Evolutionary conservation across 2,113 vertebrate genomes (phyloP), one percentile per base, ranked within the genome.

Genomic region (Nannospalax galili): DNA sequence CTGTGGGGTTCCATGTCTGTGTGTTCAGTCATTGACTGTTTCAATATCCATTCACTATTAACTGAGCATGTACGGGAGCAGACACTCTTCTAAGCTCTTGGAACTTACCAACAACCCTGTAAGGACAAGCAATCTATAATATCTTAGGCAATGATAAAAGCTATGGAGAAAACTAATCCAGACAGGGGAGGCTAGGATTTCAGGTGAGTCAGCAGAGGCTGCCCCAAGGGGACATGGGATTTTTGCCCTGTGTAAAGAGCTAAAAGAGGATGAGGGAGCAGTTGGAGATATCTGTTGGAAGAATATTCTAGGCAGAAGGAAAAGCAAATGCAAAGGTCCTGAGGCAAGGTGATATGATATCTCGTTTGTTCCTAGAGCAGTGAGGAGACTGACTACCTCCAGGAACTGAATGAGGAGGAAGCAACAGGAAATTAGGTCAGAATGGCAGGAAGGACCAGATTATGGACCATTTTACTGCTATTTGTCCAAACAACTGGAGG

Each of bases 111-210:
- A 64, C n/a, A 79, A 40, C 52, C 17, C 14, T 69, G 72, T 64
- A 90, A 69, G 69, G 35, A 52, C 2, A 82, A 35, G 52, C 2
- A 35, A 70, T 52, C 75, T 19, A 28, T 26, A 67, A 20, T 86
- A 64, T 86, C 81, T 93, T 26, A 87, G 42, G 32, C 75, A n/a
- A 32, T 75, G 4, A 77, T 89, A 91, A 95, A 69, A 69, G 4
- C 30, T 64, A 37, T 72, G 64, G 48, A 87, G 90, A 78, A 91
- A 74, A 91, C 12, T 5, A 64, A 45, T 16, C 6, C n/a, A 3
- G 84, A 78, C 42, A 65, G 84, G 88, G 42, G 67, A 93, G 93
- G 90, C 81, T 88, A 16, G 56, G 26, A 86, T 84, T 95, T 92
- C 78, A 96, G 26, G 6, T 87, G n/a, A 73, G 14, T 86, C 42